Conservation (phyloP, 2,888 invertebrate species). For the Cyaniris semiargus region DNA sequence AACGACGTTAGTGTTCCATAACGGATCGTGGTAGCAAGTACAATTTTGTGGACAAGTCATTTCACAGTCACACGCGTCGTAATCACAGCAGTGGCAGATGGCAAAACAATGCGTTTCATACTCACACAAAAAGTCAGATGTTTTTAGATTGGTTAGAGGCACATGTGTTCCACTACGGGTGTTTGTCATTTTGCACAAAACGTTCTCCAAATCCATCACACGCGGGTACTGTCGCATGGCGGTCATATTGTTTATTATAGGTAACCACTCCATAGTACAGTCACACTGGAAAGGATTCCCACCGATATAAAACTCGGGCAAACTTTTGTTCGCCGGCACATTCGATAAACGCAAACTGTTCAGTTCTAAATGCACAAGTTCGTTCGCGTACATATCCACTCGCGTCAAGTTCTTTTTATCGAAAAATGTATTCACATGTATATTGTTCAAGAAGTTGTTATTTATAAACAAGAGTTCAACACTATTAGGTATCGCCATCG, state of each 20-base stretch:
- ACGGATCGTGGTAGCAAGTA: constrained; percentile 96
- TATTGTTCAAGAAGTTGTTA: constrained; percentile 90
- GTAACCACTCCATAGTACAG: constrained; percentile 97
- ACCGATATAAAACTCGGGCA: constrained; percentile 94
- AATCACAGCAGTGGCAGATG: constrained; percentile 97
- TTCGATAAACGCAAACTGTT: constrained; percentile 89
- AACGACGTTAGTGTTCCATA: constrained; percentile 95
- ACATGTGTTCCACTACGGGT: constrained; percentile 90
- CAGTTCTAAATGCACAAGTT: constrained; percentile 89
- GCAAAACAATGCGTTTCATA: constrained; percentile 97
- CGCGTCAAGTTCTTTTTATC: constrained; percentile 91
- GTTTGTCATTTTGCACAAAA: constrained; percentile 92
- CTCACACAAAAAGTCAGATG: constrained; percentile 93
- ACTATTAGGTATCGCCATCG: constrained; percentile 93
- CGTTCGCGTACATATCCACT: constrained; percentile 94
- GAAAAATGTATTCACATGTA: constrained; percentile 92
- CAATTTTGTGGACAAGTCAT: constrained; percentile 97
- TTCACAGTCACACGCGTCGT: constrained; percentile 97
- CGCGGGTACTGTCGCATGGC: constrained; percentile 90
- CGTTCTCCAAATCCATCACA: constrained; percentile 93
- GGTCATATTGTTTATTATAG: constrained; percentile 92
- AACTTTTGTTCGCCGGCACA: constrained; percentile 85
- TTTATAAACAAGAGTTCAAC: constrained; percentile 93
- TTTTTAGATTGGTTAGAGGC: constrained; percentile 87
- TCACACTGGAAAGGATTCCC: constrained; percentile 97